These are phyloP conservation scores for Andrena chrysosceles DNA, from an alignment of 2,888 invertebrate genomes.

Conservation along the genomic window DNA sequence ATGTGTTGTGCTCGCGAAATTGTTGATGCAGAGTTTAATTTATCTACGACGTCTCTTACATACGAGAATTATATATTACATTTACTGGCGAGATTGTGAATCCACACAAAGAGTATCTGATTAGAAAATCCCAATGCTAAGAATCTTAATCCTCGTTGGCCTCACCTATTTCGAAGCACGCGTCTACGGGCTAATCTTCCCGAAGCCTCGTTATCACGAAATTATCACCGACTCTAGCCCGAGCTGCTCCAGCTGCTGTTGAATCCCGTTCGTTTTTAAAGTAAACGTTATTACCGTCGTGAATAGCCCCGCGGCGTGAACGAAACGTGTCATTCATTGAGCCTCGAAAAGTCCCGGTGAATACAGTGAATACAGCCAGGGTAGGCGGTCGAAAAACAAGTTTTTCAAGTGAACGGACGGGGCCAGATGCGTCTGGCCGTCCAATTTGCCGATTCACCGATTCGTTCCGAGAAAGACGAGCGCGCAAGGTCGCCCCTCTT, in stretches of 20 bases:
- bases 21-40: not conserved
- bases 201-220: not conserved
- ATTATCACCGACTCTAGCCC: not conserved
- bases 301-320: constrained; percentile 19
- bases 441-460: constrained; percentile 40
- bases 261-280: constrained; percentile 8
- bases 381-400: constrained; percentile 49
- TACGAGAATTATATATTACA: not conserved
- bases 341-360: not conserved
- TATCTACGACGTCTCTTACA: not conserved
- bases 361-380: not conserved
- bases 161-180: too few species aligned
- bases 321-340: constrained; percentile 44
- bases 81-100: too few species aligned
- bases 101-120: too few species aligned
- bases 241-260: constrained; percentile 1
- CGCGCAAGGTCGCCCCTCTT: not conserved
- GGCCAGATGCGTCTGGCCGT: constrained; percentile 44
- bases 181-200: too few species aligned
- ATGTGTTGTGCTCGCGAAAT: not conserved
- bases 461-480: constrained; percentile 10
- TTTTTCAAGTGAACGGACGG: constrained; percentile 45
- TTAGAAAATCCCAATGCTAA: too few species aligned
- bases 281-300: constrained; percentile 9
- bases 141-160: too few species aligned